These are phyloP conservation scores for Chaetodon trifasciatus DNA, from an alignment of 2,797 vertebrate genomes.

Conservation along the genomic window DNA sequence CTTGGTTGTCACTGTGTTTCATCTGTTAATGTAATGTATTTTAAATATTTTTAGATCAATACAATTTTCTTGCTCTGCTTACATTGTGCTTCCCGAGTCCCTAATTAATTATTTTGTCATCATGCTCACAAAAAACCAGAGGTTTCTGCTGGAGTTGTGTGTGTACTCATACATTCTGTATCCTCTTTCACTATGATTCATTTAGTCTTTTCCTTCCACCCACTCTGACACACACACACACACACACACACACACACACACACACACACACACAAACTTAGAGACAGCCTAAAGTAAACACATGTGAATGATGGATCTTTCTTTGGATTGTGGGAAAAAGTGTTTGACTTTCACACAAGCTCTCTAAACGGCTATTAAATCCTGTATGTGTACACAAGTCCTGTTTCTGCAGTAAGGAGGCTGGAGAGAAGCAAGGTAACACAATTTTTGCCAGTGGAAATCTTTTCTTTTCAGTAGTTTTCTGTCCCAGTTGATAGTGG, in stretches of 20 bases:
- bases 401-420: slow-evolving; percentile 49
- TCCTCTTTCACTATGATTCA: slow-evolving; percentile 48
- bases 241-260: slow-evolving; percentile 29
- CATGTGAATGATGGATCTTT: slow-evolving; percentile 86
- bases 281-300: slow-evolving; percentile 83
- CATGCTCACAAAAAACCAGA: slow-evolving; percentile 8
- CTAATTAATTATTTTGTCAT: slow-evolving; percentile 39
- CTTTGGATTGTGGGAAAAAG: slow-evolving; percentile 84
- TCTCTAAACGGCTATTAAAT: slow-evolving; percentile 86
- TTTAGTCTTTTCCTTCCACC: slow-evolving; percentile 58
- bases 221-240: slow-evolving; percentile 39
- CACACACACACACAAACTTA: slow-evolving; percentile 49
- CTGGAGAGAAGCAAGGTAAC: slow-evolving; percentile 44
- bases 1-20: background rate
- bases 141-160: slow-evolving; percentile 31
- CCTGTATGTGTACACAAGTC: slow-evolving; percentile 75
- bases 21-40: background rate
- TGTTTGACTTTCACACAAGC: slow-evolving; percentile 89
- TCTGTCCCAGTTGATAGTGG: slow-evolving; percentile 9
- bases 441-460: slow-evolving; percentile 45
- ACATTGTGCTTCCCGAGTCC: background rate
- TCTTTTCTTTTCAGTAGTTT: slow-evolving; percentile 47
- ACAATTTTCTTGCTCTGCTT: slow-evolving; percentile 11
- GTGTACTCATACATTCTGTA: slow-evolving; percentile 51
- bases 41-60: background rate